Evolutionary conservation across 2,113 vertebrate genomes (phyloP).

Genomic region (Podilymbus podiceps): DNA sequence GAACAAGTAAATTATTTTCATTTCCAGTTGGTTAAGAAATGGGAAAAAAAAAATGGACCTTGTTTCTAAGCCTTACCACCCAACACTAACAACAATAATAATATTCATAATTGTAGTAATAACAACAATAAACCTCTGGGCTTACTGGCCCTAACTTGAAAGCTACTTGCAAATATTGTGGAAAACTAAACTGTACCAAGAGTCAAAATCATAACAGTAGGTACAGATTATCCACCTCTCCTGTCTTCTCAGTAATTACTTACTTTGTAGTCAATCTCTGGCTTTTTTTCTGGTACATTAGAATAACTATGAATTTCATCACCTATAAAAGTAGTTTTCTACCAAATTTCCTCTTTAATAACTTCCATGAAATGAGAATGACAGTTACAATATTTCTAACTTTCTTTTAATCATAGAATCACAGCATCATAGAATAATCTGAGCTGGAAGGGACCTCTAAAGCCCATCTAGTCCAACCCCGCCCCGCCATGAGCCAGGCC

Average conservation of each 20-base stretch:
- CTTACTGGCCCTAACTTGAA: background rate
- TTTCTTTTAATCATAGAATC: background rate
- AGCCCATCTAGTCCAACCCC: no score
- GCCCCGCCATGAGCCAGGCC: no score
- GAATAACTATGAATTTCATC: background rate
- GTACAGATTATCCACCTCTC: background rate
- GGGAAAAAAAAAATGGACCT: background rate
- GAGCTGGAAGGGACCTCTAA: no score
- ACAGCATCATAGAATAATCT: no score
- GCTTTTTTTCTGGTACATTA: background rate
- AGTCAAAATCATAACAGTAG: background rate
- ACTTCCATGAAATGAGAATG: background rate
- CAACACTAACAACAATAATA: background rate
- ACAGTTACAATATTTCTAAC: background rate
- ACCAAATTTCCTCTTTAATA: background rate
- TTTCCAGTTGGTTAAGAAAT: background rate
- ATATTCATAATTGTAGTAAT: background rate
- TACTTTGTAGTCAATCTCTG: background rate
- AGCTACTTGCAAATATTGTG: background rate
- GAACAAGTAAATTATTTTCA: background rate
- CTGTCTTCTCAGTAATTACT: background rate
- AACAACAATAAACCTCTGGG: background rate
- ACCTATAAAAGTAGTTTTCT: background rate
- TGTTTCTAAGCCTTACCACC: background rate
- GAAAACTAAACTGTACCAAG: background rate